Conservation (phyloP, 2,888 invertebrate species). For the Eristalinus aeneus region DNA sequence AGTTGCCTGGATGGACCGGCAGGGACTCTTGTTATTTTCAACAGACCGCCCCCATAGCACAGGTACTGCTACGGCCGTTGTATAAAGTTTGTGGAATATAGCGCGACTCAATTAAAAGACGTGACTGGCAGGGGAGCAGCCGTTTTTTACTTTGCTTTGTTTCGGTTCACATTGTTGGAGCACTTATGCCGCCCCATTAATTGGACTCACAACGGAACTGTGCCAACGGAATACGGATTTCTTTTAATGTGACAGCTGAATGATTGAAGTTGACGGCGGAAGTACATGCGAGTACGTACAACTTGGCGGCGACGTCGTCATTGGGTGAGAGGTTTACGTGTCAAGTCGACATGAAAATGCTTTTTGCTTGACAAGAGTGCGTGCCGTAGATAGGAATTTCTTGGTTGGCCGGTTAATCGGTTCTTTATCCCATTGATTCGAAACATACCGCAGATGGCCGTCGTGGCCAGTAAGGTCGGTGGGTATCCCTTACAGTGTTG, state of each 20-base stretch:
- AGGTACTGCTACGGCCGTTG: not conserved
- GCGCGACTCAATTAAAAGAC: slow-evolving; percentile 50
- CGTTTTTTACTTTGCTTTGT: slow-evolving; percentile 3
- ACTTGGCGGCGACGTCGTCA: not conserved
- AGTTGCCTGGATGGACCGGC: slow-evolving; percentile 1
- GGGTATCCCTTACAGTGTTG: not conserved
- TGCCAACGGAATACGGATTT: slow-evolving; percentile 55
- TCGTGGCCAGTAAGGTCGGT: not conserved
- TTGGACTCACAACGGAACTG: slow-evolving; percentile 50
- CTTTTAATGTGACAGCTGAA: slow-evolving; percentile 64
- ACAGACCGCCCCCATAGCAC: not conserved
- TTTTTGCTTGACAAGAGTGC: slow-evolving; percentile 40
- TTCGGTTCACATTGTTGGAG: slow-evolving; percentile 1
- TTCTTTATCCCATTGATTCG: slow-evolving; percentile 45
- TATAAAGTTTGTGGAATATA: slow-evolving; percentile 36
- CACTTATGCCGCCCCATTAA: slow-evolving; percentile 60
- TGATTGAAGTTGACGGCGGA: slow-evolving; percentile 60
- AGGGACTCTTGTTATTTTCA: slow-evolving; percentile 21
- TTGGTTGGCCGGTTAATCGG: slow-evolving; percentile 53
- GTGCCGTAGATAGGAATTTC: slow-evolving; percentile 42
- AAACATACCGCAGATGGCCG: not conserved
- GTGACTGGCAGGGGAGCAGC: slow-evolving; percentile 26
- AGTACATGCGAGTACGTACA: slow-evolving; percentile 19
- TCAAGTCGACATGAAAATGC: slow-evolving; percentile 61
- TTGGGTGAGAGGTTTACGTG: not conserved